Base-by-base conservation (phyloP, 2,888 invertebrate genomes). In the Tenodera sinensis region DNA sequence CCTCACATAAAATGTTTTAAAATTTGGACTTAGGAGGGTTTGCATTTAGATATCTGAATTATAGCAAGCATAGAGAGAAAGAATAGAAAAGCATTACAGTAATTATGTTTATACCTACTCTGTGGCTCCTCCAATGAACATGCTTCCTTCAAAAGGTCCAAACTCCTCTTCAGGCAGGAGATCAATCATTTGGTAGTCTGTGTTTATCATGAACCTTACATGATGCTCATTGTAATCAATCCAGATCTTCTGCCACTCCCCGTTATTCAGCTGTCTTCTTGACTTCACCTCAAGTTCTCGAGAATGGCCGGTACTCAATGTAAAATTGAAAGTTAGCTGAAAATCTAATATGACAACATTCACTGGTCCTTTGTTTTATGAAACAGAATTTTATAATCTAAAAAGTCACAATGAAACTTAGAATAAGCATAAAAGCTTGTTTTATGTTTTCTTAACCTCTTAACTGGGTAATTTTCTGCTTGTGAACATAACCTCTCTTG, bases 231-330 rank as follows among this genome's bases (percentile, higher is more conserved):
- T 98, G 93, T 98, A 98, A 94, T 98, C 98, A 90, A 99, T 97
- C 97, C 98, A 97, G 91, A 98, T 96, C 93, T 98, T 98, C 93
- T 99, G 98, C 99, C 98, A 99, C 93, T 98, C 98, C 1, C 98
- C 98, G 88, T 97, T 97, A 92, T 98, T 98, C 86, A 99, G 94
- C 92, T 96, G 96, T 85, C 97, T 94, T 91, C 96, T 96, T 4
- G 98, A 98, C 92, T 96, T 96, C 90, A 98, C 97, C 84, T 97
- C 97, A 90, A 98, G 94, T 92, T 97, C 97, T 91, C 97, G 96
- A 86, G 97, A 96, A 12, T 96, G 96, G 0, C 97, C 97, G 82
- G 97, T 98, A 93, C 97, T 98, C 54, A 97, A 94, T 0, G 98
- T 97, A 92, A 98, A 98, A 93, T 98, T 98, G 93, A 98, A 98